Conservation (phyloP, 2,888 invertebrate genomes). For the Cheilosia vulpina region DNA sequence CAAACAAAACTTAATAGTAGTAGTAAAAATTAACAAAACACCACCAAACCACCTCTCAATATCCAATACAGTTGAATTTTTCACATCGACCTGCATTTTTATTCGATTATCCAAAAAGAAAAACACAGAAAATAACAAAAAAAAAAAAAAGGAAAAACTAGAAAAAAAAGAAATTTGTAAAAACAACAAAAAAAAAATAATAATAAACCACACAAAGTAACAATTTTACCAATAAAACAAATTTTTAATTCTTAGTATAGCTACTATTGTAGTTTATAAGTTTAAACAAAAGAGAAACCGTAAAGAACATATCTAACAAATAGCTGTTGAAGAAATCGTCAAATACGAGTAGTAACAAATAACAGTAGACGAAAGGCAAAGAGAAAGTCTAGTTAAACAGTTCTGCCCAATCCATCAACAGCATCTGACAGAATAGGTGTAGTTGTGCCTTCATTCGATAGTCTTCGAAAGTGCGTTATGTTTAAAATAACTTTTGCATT, state of each 20-base stretch:
- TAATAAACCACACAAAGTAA: conserved; percentile 56
- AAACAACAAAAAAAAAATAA: conserved; percentile 49
- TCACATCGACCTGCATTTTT: conserved; percentile 49
- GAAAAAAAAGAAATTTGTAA: conserved; percentile 36
- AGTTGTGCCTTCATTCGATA: not conserved
- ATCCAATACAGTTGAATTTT: conserved; percentile 49
- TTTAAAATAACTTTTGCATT: too few species aligned
- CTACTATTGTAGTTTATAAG: conserved; percentile 70
- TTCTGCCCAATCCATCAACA: not conserved
- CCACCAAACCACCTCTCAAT: conserved; percentile 62
- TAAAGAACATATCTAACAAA: conserved; percentile 56
- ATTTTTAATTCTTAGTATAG: conserved; percentile 63
- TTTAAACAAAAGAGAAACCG: conserved; percentile 12
- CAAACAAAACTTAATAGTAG: conserved; percentile 42
- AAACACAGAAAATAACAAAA: conserved; percentile 9
- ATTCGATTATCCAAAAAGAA: conserved; percentile 22
- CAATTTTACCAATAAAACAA: conserved; percentile 58
- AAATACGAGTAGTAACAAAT: not conserved
- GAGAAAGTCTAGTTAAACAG: not conserved
- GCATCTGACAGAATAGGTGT: too few species aligned
- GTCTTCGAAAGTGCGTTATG: too few species aligned
- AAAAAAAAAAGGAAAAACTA: conserved; percentile 26
- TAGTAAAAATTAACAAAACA: conserved; percentile 26
- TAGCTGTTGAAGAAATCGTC: conserved; percentile 32
- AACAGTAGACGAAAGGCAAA: not conserved